phyloP scores from a whole-genome alignment of 1,140 invertebrate genomes.

The Liolophura sinensis region DNA sequence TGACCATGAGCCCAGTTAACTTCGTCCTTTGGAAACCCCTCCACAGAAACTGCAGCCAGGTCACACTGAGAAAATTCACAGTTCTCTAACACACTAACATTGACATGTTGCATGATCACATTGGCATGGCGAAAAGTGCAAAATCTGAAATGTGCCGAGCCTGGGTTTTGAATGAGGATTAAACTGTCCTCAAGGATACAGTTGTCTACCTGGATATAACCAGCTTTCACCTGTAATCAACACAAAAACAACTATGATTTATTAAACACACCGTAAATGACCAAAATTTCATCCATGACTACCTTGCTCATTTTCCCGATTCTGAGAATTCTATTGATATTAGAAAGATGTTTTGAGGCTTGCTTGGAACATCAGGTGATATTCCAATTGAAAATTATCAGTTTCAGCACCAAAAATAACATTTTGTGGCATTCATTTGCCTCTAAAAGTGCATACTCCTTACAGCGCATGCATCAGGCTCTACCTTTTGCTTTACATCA shows the following conservation, averaged over 20 bases:
- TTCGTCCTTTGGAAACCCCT: slow-evolving; percentile 45
- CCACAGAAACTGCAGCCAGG: slow-evolving; percentile 41
- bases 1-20: slow-evolving; percentile 43
- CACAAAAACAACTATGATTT: slow-evolving; percentile 3
- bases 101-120: slow-evolving; percentile 44
- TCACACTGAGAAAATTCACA: slow-evolving; percentile 51
- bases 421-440: no score
- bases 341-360: no score
- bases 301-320: no score
- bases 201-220: slow-evolving; percentile 50
- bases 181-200: slow-evolving; percentile 51
- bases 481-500: no score
- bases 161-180: slow-evolving; percentile 44
- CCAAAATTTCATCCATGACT: neutral
- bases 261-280: neutral
- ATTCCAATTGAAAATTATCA: no score
- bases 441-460: no score
- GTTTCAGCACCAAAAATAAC: no score
- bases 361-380: no score
- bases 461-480: no score
- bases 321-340: no score
- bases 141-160: slow-evolving; percentile 39
- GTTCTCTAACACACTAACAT: slow-evolving; percentile 45
- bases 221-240: slow-evolving; percentile 34
- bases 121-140: slow-evolving; percentile 48